Evolutionary conservation across 2,113 vertebrate species (phyloP), one percentile per base, ranked within the genome.

Genomic region (Pterocles burchelli): DNA sequence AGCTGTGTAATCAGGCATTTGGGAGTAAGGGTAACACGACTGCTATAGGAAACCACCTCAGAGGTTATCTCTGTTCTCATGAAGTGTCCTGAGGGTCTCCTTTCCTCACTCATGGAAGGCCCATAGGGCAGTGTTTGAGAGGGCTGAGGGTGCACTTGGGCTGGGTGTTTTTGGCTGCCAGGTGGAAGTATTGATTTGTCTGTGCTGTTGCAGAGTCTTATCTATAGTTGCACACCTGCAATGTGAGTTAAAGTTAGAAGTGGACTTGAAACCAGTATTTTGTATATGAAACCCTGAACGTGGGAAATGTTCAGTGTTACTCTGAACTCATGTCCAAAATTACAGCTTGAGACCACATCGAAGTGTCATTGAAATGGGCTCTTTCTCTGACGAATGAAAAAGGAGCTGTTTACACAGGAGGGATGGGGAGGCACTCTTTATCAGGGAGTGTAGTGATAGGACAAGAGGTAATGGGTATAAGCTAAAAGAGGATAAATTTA

Each of bases 141-240:
- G 34, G 45, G 71, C 76, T 62, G 51, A 34, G 22, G 6, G 29
- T 36, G 20, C 12, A 3, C 24, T 46, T 36, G 74, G 45, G 48
- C 62, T 72, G 85, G 26, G 11, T 68, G 72, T 15, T 67, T 24
- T 46, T 71, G 77, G 51, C 34, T 85, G 79, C 70, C 70, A 85
- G 81, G 24, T 77, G 94, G 77, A 48, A 88, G 36, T 38, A 49
- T 29, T 91, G 71, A 83, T 89, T 94, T 91, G 49, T 19, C 84
- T 85, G 74, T 36, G n/a, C 41, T 70, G 24, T 36, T 79, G 38
- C 63, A 66, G 51, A 83, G 36, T 70, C 91, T 93, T 88, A 94
- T 90, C 46, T 88, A 67, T 57, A 94, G 91, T 0, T 83, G 54
- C 85, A 73, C 95, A 96, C 88, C 95, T 96, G 93, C 67, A 63